Conservation (phyloP, 2,113 vertebrate species). For the Sterrhoptilus dennistouni region DNA sequence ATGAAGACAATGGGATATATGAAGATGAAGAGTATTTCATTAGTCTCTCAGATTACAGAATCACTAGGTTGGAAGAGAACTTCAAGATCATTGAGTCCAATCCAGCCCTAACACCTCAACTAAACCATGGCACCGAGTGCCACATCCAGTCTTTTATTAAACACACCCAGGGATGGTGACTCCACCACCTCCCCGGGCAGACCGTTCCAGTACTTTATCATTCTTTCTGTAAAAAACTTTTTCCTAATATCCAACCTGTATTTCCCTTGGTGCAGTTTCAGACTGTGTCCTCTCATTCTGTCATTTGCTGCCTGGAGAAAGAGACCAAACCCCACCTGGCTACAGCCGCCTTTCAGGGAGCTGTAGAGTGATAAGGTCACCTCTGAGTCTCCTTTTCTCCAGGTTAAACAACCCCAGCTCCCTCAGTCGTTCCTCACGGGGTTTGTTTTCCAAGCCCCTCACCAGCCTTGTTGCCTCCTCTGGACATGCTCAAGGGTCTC, state of each 20-base stretch:
- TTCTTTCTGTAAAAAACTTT: neutral
- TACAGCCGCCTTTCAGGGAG: neutral
- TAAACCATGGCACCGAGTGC: neutral
- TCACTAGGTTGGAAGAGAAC: neutral
- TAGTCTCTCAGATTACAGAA: neutral
- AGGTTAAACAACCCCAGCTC: neutral
- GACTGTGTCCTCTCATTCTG: neutral
- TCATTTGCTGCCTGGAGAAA: neutral
- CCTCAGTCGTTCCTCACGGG: neutral
- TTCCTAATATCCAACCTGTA: neutral
- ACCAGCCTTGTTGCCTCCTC: neutral
- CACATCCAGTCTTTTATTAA: neutral
- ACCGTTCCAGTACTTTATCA: neutral
- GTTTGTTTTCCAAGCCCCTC: neutral
- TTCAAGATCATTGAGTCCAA: neutral
- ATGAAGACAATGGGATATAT: rapidly evolving
- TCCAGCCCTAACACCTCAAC: neutral
- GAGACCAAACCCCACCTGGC: neutral
- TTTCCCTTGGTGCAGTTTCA: neutral
- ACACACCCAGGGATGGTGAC: neutral
- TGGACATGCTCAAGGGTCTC: no score
- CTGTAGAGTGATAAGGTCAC: neutral
- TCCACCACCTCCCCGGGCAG: neutral
- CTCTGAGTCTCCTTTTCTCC: neutral
- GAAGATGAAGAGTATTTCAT: neutral